These are phyloP conservation scores for Sipha maydis DNA, from an alignment of 2,888 invertebrate genomes.

Conservation along the genomic window DNA sequence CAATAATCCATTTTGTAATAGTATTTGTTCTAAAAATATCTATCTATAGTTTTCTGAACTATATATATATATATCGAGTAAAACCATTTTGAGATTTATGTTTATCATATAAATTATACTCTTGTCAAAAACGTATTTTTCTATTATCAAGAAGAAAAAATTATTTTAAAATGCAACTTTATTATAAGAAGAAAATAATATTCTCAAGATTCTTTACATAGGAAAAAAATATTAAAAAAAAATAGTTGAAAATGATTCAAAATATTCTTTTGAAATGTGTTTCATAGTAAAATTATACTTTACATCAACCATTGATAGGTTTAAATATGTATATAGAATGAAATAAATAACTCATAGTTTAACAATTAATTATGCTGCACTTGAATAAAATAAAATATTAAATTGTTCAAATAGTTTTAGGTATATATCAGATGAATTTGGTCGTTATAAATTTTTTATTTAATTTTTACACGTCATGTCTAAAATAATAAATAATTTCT, in stretches of 20 bases:
- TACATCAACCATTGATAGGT: too few relatives aligned
- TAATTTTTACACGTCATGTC: too few relatives aligned
- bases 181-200: not conserved
- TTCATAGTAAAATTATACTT: too few relatives aligned
- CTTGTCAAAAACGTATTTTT: slow-evolving; percentile 26
- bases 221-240: not conserved
- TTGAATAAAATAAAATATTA: too few relatives aligned
- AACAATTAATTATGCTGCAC: too few relatives aligned
- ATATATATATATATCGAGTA: not conserved
- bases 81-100: not conserved
- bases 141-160: not conserved
- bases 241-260: not conserved
- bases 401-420: too few relatives aligned
- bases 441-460: too few relatives aligned
- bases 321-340: too few relatives aligned
- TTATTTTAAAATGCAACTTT: too few relatives aligned
- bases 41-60: not conserved
- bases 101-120: not conserved
- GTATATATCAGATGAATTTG: too few relatives aligned
- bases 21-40: not conserved
- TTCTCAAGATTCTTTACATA: not conserved
- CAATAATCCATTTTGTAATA: not conserved
- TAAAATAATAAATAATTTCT: too few relatives aligned
- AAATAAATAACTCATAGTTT: too few relatives aligned
- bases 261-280: not conserved